Evolutionary conservation across 2,113 vertebrate genomes (phyloP).

Genomic region (Anarrhichthys ocellatus): DNA sequence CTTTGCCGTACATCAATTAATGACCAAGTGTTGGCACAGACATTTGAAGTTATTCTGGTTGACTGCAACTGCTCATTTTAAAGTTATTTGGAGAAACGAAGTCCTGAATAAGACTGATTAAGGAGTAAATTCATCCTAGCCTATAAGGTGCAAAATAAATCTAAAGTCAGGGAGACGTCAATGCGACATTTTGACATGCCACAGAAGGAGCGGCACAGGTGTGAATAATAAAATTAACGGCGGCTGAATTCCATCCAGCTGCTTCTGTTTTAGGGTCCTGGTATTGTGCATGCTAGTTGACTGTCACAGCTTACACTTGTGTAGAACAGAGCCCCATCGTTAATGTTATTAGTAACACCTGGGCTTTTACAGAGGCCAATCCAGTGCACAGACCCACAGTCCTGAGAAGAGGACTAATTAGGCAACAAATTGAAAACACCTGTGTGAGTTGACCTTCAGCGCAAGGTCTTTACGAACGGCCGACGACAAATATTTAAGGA

Average conservation of each 20-base stretch:
- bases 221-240: not conserved
- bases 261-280: not conserved
- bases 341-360: slow-evolving; percentile 32
- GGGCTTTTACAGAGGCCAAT: slow-evolving; percentile 5
- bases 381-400: not conserved
- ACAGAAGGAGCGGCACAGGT: not conserved
- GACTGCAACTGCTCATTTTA: not conserved
- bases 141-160: not conserved
- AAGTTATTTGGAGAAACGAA: not conserved
- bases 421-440: slow-evolving; percentile 13
- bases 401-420: slow-evolving; percentile 9
- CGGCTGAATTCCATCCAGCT: not conserved
- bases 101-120: not conserved
- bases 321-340: not conserved
- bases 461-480: not conserved
- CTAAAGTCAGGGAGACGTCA: not conserved
- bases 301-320: slow-evolving; percentile 1
- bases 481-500: not conserved
- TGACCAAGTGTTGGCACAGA: not conserved
- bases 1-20: not conserved
- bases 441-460: not conserved
- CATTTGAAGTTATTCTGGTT: slow-evolving; percentile 8
- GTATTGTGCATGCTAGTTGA: not conserved
- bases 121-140: not conserved
- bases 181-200: not conserved